These are phyloP conservation scores for Myocastor coypus DNA, from an alignment of 2,113 vertebrate species.

Conservation along the genomic window DNA sequence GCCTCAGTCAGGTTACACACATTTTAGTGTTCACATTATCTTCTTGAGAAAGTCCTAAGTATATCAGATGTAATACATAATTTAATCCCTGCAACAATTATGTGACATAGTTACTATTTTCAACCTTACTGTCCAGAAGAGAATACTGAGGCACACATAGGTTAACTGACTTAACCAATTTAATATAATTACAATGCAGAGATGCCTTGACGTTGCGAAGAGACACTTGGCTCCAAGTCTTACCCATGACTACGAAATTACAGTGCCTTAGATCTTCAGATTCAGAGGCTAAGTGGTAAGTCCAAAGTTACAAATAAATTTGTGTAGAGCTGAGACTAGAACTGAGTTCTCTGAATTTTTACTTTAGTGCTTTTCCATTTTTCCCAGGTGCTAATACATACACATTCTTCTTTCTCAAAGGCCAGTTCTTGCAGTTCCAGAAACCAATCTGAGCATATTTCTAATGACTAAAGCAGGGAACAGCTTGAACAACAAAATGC, in stretches of 20 bases:
- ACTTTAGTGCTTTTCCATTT: background rate
- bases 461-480: background rate
- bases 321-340: background rate
- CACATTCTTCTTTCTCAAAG: background rate
- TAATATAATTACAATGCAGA: background rate
- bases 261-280: background rate
- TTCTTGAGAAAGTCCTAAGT: background rate
- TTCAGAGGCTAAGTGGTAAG: background rate
- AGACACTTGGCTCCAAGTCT: background rate
- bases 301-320: conserved; percentile 20
- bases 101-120: background rate
- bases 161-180: background rate
- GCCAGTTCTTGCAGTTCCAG: background rate
- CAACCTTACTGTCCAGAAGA: background rate
- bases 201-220: background rate
- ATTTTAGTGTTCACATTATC: conserved; percentile 10
- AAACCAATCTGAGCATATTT: conserved; percentile 3
- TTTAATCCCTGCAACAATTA: background rate
- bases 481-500: conserved; percentile 6
- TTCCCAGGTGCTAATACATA: background rate
- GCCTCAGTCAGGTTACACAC: background rate
- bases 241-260: background rate
- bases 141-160: background rate
- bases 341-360: background rate
- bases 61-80: background rate